These are phyloP conservation scores for Turritopsis rubra DNA, from an alignment of 30 jellyfish, hydroid and myxozoan species.

Conservation along the genomic window DNA sequence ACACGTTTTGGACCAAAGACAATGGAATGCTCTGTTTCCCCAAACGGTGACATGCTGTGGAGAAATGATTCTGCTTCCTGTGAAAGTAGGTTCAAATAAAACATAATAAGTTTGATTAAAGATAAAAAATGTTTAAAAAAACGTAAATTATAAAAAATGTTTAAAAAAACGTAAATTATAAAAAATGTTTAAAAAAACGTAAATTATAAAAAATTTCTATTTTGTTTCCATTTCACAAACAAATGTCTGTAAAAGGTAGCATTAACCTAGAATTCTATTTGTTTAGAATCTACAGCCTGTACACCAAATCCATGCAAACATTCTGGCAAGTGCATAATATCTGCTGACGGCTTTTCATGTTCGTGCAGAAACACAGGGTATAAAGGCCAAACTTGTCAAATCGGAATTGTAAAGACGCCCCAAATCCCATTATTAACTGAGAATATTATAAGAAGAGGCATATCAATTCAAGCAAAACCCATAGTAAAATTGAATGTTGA, in stretches of 20 bases:
- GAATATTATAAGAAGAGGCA: neutral
- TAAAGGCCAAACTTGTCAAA: constrained; percentile 34
- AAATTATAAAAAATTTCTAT: too few species aligned
- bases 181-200: too few species aligned
- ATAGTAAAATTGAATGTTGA: constrained; percentile 19
- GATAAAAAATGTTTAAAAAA: neutral
- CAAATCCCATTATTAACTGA: constrained; percentile 21
- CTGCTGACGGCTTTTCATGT: constrained; percentile 28
- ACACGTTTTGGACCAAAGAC: constrained; percentile 36
- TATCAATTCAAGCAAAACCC: constrained; percentile 37
- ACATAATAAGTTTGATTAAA: neutral
- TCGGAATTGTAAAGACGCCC: constrained; percentile 43
- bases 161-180: too few species aligned
- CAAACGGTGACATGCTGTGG: constrained; percentile 43
- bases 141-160: too few species aligned
- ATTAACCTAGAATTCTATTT: neutral
- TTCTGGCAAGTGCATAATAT: constrained; percentile 29
- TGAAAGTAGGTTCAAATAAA: constrained; percentile 21
- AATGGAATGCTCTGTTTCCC: constrained; percentile 37
- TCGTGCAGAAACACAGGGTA: constrained; percentile 39
- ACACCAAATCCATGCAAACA: constrained; percentile 60
- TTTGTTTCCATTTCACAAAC: too few species aligned
- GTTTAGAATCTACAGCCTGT: constrained; percentile 51
- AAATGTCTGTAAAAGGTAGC: too few species aligned
- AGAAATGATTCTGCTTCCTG: constrained; percentile 31